A percentile compares a stretch with the other conserved stretches of the same genome.
phyloP scores from a whole-genome alignment of 1,140 invertebrate species.

The Uloborus diversus region DNA sequence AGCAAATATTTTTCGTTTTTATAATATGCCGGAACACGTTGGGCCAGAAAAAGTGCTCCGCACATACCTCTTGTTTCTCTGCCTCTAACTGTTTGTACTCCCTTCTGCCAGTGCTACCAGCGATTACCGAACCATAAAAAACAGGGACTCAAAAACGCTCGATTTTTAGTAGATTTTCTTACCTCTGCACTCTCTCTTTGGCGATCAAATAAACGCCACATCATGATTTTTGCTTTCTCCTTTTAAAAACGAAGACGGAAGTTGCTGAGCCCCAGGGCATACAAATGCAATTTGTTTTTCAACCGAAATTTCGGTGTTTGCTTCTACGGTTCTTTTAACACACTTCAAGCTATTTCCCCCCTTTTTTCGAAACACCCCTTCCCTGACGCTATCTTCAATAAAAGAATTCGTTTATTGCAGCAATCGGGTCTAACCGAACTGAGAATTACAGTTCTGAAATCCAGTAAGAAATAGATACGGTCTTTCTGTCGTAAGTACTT shows the following conservation, averaged over 20 bases:
- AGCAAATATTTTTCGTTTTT: conserved; percentile 11
- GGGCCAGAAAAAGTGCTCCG: neutral
- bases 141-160: conserved; percentile 36
- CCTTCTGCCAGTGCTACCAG: neutral
- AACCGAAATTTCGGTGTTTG: conserved; percentile 43
- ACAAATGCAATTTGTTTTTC: conserved; percentile 55
- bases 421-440: conserved; percentile 23
- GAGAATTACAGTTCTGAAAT: conserved; percentile 39
- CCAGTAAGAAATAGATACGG: conserved; percentile 15
- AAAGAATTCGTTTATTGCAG: neutral
- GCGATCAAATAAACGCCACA: conserved; percentile 52
- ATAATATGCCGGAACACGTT: neutral
- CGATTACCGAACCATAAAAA: conserved; percentile 51
- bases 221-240: conserved; percentile 46
- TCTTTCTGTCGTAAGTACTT: neutral
- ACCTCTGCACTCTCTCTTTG: conserved; percentile 46
- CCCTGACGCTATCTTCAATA: conserved; percentile 13
- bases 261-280: conserved; percentile 40
- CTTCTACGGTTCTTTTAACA: conserved; percentile 43
- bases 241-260: conserved; percentile 4
- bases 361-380: neutral
- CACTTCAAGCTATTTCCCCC: neutral
- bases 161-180: conserved; percentile 52
- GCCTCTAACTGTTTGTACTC: conserved; percentile 35
- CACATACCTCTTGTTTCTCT: neutral